Evolutionary conservation across 2,888 invertebrate species (phyloP), one percentile per base, ranked within the genome.

Genomic region (Kryphioiulus occultus): DNA sequence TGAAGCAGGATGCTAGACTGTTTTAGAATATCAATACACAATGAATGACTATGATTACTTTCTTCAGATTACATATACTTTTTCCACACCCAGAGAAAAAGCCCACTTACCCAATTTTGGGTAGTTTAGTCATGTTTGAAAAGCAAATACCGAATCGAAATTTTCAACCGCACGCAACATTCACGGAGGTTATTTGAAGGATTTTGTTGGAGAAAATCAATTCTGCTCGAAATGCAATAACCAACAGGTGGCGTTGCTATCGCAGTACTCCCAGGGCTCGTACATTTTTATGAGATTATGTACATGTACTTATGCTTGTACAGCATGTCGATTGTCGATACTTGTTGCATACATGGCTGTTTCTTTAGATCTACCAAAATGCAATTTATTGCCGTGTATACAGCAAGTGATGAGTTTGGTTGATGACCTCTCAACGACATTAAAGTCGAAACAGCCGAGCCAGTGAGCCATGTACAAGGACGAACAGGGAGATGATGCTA

Each of bases 401-500:
- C 53, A 53, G 19, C 17, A 53, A 53, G n/a, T 53, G 53, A 53
- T 53, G 53, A 53, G 19, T n/a, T 53, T 53, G 53, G 53, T 53
- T 53, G 53, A n/a, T 53, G 53, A 53, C 53, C 53, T n/a, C 53
- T 53, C 53, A 53, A 53, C 53, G 53, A n/a, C 53, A 53, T 53
- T 53, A 53, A 53, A 19, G 19, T 53, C 19, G 19, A 53, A n/a
- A 53, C n/a, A 2, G 17, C 4, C n/a, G 19, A 53, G 47, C 5
- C 2, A 15, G 47, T 17, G 17, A 42, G 5, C 5, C 10, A 42
- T 42, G 7, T 42, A 9, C 10, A 42, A 42, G 42, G 42, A 42
- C 47, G 4, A 47, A 17, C 53, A 17, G 17, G 19, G 53, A 19
- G n/a, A 53, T 5, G n/a, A 53, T n/a, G 53, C 53, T 5, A 17